Evolutionary conservation across 1,140 invertebrate species (phyloP), one percentile per base, ranked within the genome.

Genomic region (Hirudo medicinalis): DNA sequence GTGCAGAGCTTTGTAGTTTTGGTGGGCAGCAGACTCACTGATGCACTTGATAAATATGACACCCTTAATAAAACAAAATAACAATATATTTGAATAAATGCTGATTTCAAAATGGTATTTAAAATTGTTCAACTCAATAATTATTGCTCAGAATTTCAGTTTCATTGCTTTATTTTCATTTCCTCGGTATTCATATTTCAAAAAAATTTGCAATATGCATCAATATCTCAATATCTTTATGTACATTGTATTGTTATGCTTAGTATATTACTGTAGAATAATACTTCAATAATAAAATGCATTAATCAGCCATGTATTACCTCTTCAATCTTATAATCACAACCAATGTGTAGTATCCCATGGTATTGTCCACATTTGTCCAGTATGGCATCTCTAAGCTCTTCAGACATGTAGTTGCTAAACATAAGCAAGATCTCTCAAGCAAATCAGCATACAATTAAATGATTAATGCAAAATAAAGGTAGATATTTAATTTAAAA

Each of bases 311-410:
- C 9, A 57, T 57, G 20, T 25, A 25, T 57, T 57, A 63, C 57
- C 57, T 22, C 22, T 32, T 63, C 57, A 22, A 63, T 63, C 57
- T 25, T 32, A 25, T 32, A 32, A 63, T 63, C 57, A 20, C 57
- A 63, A 13, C 57, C 57, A 32, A 63, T 63, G 29, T 63, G 57
- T 13, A 63, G 19, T 11, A 63, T 63, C 57, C 57, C 57, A 15
- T 63, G 57, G 15, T 63, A 63, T 20, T 63, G 57, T 63, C 57
- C 57, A 63, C 57, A 63, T 6, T 22, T 63, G 29, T 63, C 57
- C 57, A 63, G 29, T 15, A 63, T 63, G 57, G 22, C 29, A 63
- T 63, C 57, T 63, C 29, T 63, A 22, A 63, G 57, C 11, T 25
- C 22, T 22, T 22, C 22, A 63, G 57, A 49, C 43, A 49, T 49